Evolutionary conservation across 2,888 invertebrate genomes (phyloP).

Genomic region (Platycnemis pennipes): DNA sequence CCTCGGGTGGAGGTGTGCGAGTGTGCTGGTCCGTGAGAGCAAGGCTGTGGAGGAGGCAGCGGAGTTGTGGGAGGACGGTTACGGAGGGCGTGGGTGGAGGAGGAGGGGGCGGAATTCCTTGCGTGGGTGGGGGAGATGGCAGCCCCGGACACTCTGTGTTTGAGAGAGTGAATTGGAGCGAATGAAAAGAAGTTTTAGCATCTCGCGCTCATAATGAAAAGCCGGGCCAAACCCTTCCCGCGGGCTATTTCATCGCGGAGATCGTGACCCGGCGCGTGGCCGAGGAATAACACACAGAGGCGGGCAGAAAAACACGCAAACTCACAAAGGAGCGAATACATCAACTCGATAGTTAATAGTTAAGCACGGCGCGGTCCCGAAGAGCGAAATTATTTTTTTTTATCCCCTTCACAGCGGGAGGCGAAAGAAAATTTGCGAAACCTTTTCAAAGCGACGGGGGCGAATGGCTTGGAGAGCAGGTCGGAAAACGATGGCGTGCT

Average conservation of each 20-base stretch:
- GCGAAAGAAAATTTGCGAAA: not conserved
- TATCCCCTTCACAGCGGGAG: not conserved
- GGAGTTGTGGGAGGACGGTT: not conserved
- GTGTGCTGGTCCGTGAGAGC: not conserved
- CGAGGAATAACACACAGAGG: not conserved
- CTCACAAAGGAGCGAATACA: not conserved
- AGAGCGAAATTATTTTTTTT: not conserved
- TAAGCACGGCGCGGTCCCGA: not conserved
- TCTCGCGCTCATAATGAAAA: not conserved
- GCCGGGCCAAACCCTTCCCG: conserved; percentile 49
- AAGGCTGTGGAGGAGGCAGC: not conserved
- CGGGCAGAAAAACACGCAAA: not conserved
- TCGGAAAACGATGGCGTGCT: not conserved
- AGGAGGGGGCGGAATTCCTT: not conserved
- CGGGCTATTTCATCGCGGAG: not conserved
- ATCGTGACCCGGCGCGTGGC: conserved; percentile 37
- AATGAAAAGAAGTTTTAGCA: not conserved
- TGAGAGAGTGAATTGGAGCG: not conserved
- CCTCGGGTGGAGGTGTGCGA: conserved; percentile 14
- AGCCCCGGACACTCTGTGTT: not conserved
- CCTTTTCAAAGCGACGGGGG: not conserved
- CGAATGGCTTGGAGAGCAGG: not conserved
- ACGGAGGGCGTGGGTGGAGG: conserved; percentile 1
- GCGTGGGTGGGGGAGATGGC: not conserved
- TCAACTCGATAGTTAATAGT: not conserved